Percentiles rank a stretch among this genome's conserved stretches.
These are phyloP conservation scores for Heloderma charlesbogerti DNA, from an alignment of 2,113 vertebrate species.

Conservation along the genomic window DNA sequence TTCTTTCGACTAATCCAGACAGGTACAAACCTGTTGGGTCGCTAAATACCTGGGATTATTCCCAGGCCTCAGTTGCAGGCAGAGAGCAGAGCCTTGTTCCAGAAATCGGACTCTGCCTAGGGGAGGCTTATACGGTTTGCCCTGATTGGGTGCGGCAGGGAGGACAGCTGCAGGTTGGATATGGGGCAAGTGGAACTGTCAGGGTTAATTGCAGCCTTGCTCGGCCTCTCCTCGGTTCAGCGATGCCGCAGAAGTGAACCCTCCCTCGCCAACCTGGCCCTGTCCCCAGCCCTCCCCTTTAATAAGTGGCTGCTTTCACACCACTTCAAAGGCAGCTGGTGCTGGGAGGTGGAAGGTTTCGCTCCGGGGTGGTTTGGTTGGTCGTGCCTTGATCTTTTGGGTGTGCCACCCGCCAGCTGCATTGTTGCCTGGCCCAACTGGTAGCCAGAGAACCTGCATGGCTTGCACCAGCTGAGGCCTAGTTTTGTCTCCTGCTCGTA, in stretches of 20 bases:
- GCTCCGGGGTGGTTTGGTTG: slow-evolving; percentile 37
- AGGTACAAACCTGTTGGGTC: neutral
- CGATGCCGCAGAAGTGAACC: slow-evolving; percentile 11
- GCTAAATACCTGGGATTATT: neutral
- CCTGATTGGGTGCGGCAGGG: neutral
- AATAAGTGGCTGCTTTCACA: neutral
- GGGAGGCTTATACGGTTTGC: neutral
- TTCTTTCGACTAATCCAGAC: neutral
- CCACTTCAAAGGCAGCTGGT: slow-evolving; percentile 66
- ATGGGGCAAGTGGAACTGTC: neutral
- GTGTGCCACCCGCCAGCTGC: slow-evolving; percentile 27
- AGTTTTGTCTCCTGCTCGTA: neutral
- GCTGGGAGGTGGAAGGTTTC: slow-evolving; percentile 55
- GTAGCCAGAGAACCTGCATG: neutral
- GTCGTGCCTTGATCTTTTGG: slow-evolving; percentile 50
- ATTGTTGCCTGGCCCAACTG: neutral
- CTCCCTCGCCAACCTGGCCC: slow-evolving; percentile 64
- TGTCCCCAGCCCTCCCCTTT: neutral
- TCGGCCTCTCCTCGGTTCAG: no score
- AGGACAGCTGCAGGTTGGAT: neutral
- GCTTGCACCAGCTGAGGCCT: neutral
- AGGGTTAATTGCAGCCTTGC: no score
- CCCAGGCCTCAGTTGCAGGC: neutral
- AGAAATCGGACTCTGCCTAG: neutral
- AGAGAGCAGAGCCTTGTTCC: neutral